Conservation (phyloP, 2,113 vertebrate genomes). For the Podocnemis expansa region DNA sequence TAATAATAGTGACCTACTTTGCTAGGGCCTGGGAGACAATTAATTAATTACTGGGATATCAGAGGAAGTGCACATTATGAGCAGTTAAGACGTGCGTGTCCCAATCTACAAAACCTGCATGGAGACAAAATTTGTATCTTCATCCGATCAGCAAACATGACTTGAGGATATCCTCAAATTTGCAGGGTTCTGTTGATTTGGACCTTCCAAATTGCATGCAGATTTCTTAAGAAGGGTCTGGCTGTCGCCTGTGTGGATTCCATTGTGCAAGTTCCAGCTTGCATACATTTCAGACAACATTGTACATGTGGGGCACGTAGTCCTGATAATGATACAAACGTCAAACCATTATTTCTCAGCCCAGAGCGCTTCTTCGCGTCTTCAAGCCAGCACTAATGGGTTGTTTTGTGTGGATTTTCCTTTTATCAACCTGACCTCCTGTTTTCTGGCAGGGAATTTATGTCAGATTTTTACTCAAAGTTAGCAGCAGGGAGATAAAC, state of each 20-base stretch:
- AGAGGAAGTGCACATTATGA: fast-evolving
- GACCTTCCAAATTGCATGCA: not conserved
- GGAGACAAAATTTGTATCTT: no score
- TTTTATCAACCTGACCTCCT: slow-evolving; percentile 37
- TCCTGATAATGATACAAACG: slow-evolving; percentile 28
- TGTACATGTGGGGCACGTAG: slow-evolving; percentile 31
- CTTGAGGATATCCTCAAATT: no score
- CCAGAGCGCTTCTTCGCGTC: not conserved
- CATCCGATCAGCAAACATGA: no score
- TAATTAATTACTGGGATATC: fast-evolving
- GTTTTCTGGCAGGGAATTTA: slow-evolving; percentile 32
- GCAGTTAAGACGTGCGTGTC: fast-evolving
- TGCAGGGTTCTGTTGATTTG: not conserved
- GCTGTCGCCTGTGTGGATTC: fast-evolving
- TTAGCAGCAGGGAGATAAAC: slow-evolving; percentile 44
- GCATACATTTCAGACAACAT: not conserved
- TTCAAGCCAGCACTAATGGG: not conserved
- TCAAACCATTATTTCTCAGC: slow-evolving; percentile 61
- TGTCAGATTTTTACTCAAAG: not conserved
- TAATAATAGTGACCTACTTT: not conserved
- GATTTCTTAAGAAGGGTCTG: not conserved
- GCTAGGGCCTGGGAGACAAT: fast-evolving
- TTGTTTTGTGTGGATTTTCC: not conserved
- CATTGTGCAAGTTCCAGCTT: not conserved
- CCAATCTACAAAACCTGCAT: not conserved